phyloP scores from a whole-genome alignment of 2,888 invertebrate genomes.

The Chirona hameri region DNA sequence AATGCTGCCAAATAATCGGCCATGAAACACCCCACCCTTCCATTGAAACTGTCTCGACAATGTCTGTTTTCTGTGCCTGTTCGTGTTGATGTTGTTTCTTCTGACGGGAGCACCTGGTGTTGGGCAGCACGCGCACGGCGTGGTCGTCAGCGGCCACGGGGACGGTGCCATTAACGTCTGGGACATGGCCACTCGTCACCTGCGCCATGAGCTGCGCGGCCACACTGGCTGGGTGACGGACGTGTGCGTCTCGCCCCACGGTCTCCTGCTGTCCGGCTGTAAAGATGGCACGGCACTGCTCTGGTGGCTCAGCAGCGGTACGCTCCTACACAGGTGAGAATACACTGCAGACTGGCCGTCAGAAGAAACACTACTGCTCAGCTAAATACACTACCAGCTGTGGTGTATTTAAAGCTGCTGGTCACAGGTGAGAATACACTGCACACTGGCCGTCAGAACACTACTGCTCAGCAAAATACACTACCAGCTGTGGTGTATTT shows the following conservation, averaged over 20 bases:
- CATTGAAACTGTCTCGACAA: too few relatives aligned
- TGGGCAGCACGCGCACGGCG: background rate
- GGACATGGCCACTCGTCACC: background rate
- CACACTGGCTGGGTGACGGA: constrained; percentile 3
- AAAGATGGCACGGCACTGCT: background rate
- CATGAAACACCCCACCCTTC: too few relatives aligned
- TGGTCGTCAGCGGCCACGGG: constrained; percentile 22
- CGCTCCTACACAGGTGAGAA: background rate
- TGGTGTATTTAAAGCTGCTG: too few relatives aligned
- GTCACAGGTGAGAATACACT: too few relatives aligned
- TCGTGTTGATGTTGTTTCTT: background rate
- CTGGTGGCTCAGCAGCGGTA: background rate
- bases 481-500: too few relatives aligned
- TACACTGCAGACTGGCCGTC: too few relatives aligned
- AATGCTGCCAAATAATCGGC: too few relatives aligned
- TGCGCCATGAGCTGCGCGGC: background rate
- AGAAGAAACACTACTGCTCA: too few relatives aligned
- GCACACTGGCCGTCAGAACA: too few relatives aligned
- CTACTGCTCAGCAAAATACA: too few relatives aligned
- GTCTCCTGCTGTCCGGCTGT: background rate
- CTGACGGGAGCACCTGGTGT: background rate
- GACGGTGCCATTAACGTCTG: constrained; percentile 5
- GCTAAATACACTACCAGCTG: too few relatives aligned
- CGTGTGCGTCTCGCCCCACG: background rate
- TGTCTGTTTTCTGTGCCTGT: background rate